A percentile compares a stretch with the other conserved stretches of the same genome.
Conservation (phyloP, 2,113 vertebrate genomes). For the Myrmecobius fasciatus region DNA sequence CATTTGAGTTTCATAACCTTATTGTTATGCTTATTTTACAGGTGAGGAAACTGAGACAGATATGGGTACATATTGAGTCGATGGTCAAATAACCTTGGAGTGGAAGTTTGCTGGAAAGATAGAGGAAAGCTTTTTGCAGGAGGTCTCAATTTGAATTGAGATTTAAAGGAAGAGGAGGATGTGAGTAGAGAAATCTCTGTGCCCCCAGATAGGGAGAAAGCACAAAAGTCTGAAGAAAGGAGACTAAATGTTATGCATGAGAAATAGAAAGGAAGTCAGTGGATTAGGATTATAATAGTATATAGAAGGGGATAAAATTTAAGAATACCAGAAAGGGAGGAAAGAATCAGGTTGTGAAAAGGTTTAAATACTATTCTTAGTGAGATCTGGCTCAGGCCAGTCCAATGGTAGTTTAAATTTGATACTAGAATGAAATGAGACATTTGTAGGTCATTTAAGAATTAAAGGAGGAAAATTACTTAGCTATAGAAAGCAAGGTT, state of each 20-base stretch:
- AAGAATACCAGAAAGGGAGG: background rate
- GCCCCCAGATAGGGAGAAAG: background rate
- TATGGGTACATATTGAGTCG: background rate
- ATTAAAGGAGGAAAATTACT: background rate
- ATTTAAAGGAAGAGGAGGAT: background rate
- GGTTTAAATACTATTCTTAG: background rate
- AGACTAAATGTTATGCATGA: background rate
- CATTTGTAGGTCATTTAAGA: background rate
- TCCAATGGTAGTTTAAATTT: background rate
- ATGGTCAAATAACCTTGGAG: background rate
- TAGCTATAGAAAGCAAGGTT: background rate
- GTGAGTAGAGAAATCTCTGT: background rate
- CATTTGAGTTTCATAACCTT: background rate
- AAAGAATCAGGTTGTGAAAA: background rate
- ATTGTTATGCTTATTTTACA: background rate
- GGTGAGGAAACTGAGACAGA: background rate
- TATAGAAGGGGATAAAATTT: background rate
- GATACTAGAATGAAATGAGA: background rate
- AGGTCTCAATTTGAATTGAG: background rate
- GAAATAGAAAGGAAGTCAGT: background rate
- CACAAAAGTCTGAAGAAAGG: background rate
- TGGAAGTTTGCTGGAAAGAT: background rate
- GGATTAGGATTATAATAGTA: background rate
- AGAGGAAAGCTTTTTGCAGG: background rate
- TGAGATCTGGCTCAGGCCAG: background rate